Conservation (phyloP, 2,888 invertebrate species). For the Cephus pulcher region DNA sequence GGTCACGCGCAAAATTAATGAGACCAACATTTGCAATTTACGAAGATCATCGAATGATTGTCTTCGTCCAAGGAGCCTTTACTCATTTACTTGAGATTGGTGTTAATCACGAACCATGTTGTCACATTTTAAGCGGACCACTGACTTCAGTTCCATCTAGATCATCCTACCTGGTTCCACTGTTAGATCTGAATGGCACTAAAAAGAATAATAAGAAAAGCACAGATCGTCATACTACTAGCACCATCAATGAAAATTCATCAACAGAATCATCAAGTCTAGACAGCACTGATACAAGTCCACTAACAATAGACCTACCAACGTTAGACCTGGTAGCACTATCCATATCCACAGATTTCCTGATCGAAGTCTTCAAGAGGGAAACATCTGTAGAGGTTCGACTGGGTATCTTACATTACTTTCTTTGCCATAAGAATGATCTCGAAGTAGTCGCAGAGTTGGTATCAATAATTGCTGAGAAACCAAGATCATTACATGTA, state of each 20-base stretch:
- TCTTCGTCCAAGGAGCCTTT: conserved; percentile 86
- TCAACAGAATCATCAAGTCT: not conserved
- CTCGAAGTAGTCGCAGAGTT: conserved; percentile 80
- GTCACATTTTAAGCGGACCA: conserved; percentile 78
- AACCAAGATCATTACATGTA: conserved; percentile 73
- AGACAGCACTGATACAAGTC: not conserved
- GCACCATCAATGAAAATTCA: not conserved
- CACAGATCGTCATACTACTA: not conserved
- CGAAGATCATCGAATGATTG: conserved; percentile 82
- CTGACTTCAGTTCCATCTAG: conserved; percentile 70
- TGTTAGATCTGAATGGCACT: conserved; percentile 67
- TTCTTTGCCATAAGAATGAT: conserved; percentile 82
- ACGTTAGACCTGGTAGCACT: conserved; percentile 80
- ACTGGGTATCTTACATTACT: conserved; percentile 84
- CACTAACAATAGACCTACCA: conserved; percentile 73
- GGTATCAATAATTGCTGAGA: conserved; percentile 73
- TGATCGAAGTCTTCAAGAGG: conserved; percentile 77
- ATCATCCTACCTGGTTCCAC: conserved; percentile 77
- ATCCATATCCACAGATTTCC: conserved; percentile 74
- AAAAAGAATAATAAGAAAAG: conserved; percentile 59
- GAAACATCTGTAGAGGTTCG: conserved; percentile 78
- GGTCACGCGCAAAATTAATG: conserved; percentile 80
- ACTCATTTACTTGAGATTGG: conserved; percentile 89
- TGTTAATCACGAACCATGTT: conserved; percentile 84
- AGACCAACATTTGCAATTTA: conserved; percentile 83